These are phyloP conservation scores for Tragelaphus scriptus DNA, from an alignment of 2,113 vertebrate genomes.

Conservation along the genomic window DNA sequence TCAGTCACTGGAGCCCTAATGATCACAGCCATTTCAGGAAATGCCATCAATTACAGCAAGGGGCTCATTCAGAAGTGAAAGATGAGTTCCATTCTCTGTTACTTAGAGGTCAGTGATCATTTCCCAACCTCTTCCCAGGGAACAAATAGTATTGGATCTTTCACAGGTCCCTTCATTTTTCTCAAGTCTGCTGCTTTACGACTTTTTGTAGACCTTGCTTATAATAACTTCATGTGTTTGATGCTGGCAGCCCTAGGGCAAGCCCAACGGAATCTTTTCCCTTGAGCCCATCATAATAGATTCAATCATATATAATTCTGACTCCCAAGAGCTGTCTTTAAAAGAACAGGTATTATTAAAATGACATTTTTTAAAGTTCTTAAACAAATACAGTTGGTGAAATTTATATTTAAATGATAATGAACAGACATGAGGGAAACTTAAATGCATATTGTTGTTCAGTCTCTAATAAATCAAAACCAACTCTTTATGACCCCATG, in stretches of 20 bases:
- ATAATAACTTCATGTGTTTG: conserved; percentile 67
- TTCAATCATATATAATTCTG: conserved; percentile 12
- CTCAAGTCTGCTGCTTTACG: conserved; percentile 41
- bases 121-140: conserved; percentile 44
- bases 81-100: conserved; percentile 64
- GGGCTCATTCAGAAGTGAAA: conserved; percentile 66
- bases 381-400: neutral
- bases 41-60: conserved; percentile 64
- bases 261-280: conserved; percentile 40
- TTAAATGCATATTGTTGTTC: neutral
- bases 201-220: conserved; percentile 59
- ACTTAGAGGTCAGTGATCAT: conserved; percentile 69
- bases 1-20: conserved; percentile 71
- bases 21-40: conserved; percentile 69
- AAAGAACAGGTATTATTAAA: neutral
- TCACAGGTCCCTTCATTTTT: conserved; percentile 60
- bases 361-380: neutral
- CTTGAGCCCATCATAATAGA: conserved; percentile 51
- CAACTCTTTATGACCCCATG: neutral
- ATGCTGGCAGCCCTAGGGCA: conserved; percentile 34
- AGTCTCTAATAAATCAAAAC: neutral
- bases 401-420: conserved; percentile 2
- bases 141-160: conserved; percentile 66
- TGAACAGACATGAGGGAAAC: neutral
- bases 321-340: neutral